phyloP scores from a whole-genome alignment of 2,797 vertebrate species.

The Notoglanidium macrostoma region DNA sequence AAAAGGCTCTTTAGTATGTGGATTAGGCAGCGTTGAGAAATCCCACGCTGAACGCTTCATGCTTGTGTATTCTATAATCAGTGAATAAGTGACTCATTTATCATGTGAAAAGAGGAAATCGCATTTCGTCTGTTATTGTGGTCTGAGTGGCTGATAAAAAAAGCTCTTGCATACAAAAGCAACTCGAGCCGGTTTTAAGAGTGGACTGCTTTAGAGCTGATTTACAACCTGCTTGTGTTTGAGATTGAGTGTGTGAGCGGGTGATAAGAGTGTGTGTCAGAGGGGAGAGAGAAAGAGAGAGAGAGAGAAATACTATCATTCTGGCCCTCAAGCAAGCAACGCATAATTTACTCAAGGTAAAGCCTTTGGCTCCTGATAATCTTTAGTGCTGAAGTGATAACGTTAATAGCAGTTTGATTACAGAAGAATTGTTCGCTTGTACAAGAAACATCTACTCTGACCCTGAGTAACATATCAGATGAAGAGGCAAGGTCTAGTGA shows the following conservation, averaged over 20 bases:
- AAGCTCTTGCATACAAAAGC: slow-evolving; percentile 47
- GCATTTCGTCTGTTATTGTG: slow-evolving; percentile 54
- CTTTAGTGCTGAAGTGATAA: slow-evolving; percentile 52
- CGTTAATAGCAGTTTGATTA: slow-evolving; percentile 55
- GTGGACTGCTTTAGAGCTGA: slow-evolving; percentile 44
- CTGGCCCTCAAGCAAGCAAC: slow-evolving; percentile 31
- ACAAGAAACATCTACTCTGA: slow-evolving; percentile 45
- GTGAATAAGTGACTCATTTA: slow-evolving; percentile 67
- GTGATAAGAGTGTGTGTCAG: slow-evolving; percentile 54
- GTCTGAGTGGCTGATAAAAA: slow-evolving; percentile 56
- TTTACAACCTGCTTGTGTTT: slow-evolving; percentile 53
- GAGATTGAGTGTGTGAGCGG: slow-evolving; percentile 50
- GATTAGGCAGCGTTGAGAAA: slow-evolving; percentile 51
- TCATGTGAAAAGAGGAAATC: slow-evolving; percentile 57
- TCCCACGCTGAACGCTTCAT: slow-evolving; percentile 47
- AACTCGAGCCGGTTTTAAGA: slow-evolving; percentile 56
- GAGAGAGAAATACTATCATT: slow-evolving; percentile 35
- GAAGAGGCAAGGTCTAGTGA: slow-evolving; percentile 42
- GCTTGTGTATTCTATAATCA: slow-evolving; percentile 54
- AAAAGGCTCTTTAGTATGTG: slow-evolving; percentile 43
- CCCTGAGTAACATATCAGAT: slow-evolving; percentile 31
- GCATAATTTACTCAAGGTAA: slow-evolving; percentile 57
- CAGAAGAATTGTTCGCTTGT: slow-evolving; percentile 40
- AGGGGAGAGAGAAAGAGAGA: slow-evolving; percentile 21
- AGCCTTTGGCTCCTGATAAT: slow-evolving; percentile 56